Base-by-base conservation (phyloP, 2,113 vertebrate genomes). In the Glaucidium brasilianum region DNA sequence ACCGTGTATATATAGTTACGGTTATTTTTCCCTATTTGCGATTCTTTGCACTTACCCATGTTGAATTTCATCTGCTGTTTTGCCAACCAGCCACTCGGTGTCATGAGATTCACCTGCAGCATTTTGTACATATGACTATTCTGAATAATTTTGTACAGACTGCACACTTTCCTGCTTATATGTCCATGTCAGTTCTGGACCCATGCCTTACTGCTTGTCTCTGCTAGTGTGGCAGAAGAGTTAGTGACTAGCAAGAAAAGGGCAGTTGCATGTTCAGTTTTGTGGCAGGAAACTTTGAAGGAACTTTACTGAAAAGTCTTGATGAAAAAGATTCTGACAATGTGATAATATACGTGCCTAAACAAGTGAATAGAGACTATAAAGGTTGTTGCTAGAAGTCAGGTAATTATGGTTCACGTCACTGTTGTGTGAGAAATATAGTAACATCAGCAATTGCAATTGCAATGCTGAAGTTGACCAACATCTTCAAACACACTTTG, bases 291-390 rank as follows among this genome's bases (percentile, higher is more conserved):
- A 85, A 49, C 18, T 80, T 81, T 29, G 30, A 37, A 63, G 63
- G 35, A 84, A 82, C 15, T 37, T 74, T 52, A n/a, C 50, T 53
- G 71, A 58, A 73, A 86, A n/a, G 45, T 80, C 23, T 80, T 89
- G 25, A 26, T 82, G 73, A 60, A 49, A 64, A 91, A n/a, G 27
- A 60, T 92, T 84, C 32, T 72, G 53, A 11, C 37, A 63, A 10
- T 15, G 17, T 37, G 43, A 30, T 56, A 47, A 63, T 85, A 52
- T 15, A 21, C 16, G 12, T 0, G 0, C 5, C 5, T 76, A 3
- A 80, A 43, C 5, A 55, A 8, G 20, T 71, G 78, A 85, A 66
- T 15, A 45, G 45, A 59, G 12, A 73, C n/a, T 80, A 37, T 64
- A 59, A 69, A 80, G 26, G 3, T 52, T 56, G 10, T 71, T 94